phyloP scores from a whole-genome alignment of 2,113 vertebrate genomes.

The Scomber scombrus region DNA sequence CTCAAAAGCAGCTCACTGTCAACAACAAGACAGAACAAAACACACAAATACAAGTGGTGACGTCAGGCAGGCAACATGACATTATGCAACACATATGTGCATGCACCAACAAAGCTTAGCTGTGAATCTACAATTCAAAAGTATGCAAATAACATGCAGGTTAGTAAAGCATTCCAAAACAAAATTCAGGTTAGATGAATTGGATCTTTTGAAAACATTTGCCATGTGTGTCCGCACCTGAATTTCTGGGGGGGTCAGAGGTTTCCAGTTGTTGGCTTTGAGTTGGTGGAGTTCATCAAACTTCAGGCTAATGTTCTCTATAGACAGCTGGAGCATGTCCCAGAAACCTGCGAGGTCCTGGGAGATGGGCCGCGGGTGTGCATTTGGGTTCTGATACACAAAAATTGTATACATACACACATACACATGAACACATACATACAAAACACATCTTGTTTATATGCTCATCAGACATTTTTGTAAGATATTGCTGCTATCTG shows the following conservation, averaged over 20 bases:
- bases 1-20: conserved; percentile 85
- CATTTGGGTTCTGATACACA: conserved; percentile 91
- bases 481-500: neutral
- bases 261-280: conserved; percentile 99
- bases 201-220: conserved; percentile 22
- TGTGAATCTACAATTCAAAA: conserved; percentile 11
- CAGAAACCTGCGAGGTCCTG: conserved; percentile 99
- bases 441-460: conserved; percentile 3
- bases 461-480: neutral
- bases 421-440: neutral
- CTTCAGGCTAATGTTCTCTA: conserved; percentile 99
- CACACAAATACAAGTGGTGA: conserved; percentile 68
- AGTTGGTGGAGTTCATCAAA: conserved; percentile 99
- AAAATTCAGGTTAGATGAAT: conserved; percentile 1
- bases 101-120: conserved; percentile 65
- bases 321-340: conserved; percentile 99
- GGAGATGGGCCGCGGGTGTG: conserved; percentile 94
- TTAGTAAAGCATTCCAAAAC: conserved; percentile 59
- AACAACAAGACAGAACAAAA: conserved; percentile 80
- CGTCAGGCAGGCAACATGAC: conserved; percentile 67
- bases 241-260: conserved; percentile 95
- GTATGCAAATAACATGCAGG: conserved; percentile 60
- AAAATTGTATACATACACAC: conserved; percentile 24
- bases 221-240: conserved; percentile 86
- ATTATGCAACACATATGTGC: conserved; percentile 53